Conservation (phyloP, 2,888 invertebrate genomes). For the Eurytoma californica region DNA sequence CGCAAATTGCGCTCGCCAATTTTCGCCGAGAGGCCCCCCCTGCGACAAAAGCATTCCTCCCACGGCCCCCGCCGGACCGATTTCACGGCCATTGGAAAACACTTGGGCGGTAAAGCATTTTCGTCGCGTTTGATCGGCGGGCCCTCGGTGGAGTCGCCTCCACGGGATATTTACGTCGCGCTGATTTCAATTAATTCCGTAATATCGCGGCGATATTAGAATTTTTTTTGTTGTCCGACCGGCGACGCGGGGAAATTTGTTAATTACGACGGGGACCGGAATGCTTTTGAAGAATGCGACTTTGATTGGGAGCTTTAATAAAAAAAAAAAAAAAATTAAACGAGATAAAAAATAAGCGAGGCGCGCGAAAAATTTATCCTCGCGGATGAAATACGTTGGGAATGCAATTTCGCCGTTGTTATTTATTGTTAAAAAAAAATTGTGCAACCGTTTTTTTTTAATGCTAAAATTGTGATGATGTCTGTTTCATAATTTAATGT, state of each 20-base stretch:
- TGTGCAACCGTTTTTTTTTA: too few relatives aligned
- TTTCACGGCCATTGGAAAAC: constrained; percentile 44
- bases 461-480: too few relatives aligned
- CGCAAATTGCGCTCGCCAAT: constrained; percentile 43
- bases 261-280: background rate
- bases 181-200: constrained; percentile 42
- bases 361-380: too few relatives aligned
- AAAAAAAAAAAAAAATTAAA: background rate
- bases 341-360: too few relatives aligned
- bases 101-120: constrained; percentile 28
- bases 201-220: constrained; percentile 1
- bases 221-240: background rate
- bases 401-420: too few relatives aligned
- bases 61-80: background rate
- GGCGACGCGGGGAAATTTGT: background rate
- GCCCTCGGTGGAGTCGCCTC: background rate
- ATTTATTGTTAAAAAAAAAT: too few relatives aligned
- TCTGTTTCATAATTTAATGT: too few relatives aligned
- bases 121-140: constrained; percentile 39
- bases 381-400: too few relatives aligned
- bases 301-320: constrained; percentile 12
- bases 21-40: constrained; percentile 26
- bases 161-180: constrained; percentile 3
- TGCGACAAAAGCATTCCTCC: constrained; percentile 43
- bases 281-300: constrained; percentile 20